Percentiles rank a stretch among this genome's conserved stretches.
Evolutionary conservation across 2,113 vertebrate species (phyloP).

Genomic region (Platycercus adscitus): DNA sequence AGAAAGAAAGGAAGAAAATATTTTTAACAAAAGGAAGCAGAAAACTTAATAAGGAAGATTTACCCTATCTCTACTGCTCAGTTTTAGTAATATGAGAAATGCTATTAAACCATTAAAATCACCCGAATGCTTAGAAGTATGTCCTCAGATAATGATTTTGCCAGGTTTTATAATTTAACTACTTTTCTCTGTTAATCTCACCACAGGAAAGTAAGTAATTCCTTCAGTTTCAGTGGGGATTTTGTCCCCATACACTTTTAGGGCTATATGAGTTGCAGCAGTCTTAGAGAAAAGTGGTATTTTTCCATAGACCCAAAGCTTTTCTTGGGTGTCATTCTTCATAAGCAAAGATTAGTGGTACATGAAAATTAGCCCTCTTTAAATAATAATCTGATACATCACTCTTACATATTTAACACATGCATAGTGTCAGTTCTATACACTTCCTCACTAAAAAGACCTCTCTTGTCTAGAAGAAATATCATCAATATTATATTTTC

Average conservation of each 20-base stretch:
- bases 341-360: not conserved
- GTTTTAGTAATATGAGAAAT: not conserved
- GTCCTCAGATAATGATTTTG: not conserved
- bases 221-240: not conserved
- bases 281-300: not conserved
- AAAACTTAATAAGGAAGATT: not conserved
- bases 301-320: not conserved
- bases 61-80: not conserved
- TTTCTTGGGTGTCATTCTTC: not conserved
- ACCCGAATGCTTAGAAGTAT: not conserved
- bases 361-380: not conserved
- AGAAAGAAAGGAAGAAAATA: not conserved
- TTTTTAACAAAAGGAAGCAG: not conserved
- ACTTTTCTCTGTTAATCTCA: not conserved
- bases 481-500: not conserved
- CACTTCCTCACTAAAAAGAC: not conserved
- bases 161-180: not conserved
- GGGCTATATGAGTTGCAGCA: accelerated
- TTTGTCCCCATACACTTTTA: not conserved
- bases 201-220: not conserved
- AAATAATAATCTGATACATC: not conserved
- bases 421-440: not conserved
- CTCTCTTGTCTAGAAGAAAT: not conserved
- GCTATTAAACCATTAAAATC: not conserved
- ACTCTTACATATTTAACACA: not conserved